Percentiles rank a stretch among this genome's conserved stretches.
These are phyloP conservation scores for Tenthredo scrophulariae DNA, from an alignment of 2,888 invertebrate species.

Conservation along the genomic window DNA sequence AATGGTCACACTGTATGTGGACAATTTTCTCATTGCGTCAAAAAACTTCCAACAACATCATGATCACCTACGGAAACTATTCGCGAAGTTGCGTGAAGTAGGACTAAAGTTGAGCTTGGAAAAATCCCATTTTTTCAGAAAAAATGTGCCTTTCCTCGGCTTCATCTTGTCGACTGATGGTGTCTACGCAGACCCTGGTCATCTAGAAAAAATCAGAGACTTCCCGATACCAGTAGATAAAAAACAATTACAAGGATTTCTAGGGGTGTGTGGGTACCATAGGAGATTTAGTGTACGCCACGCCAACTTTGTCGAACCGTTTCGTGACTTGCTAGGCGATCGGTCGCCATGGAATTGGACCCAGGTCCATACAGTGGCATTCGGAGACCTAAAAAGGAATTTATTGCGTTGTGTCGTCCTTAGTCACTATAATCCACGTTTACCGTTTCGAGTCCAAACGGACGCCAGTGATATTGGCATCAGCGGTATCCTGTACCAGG, in stretches of 20 bases:
- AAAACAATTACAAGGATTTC: no score
- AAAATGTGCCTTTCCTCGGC: conserved; percentile 15
- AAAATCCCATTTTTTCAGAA: background rate
- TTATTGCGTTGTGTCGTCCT: background rate
- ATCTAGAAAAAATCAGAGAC: no score
- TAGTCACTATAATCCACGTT: background rate
- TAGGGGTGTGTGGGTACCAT: no score
- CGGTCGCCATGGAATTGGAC: conserved; percentile 24
- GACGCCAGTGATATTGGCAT: conserved; percentile 23
- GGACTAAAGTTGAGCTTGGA: background rate
- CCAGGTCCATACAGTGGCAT: background rate
- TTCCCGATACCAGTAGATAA: no score
- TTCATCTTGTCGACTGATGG: conserved; percentile 2
- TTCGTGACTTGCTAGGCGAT: no score
- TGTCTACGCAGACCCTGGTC: background rate
- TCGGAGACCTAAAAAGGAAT: background rate
- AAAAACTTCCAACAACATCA: background rate
- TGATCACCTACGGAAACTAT: background rate
- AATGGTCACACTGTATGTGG: background rate
- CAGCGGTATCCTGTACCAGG: conserved; percentile 21
- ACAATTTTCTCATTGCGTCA: conserved; percentile 26
- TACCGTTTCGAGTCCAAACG: background rate
- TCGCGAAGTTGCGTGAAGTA: background rate
- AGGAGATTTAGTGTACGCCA: no score
- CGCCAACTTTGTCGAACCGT: no score